Conservation (phyloP, 2,888 invertebrate species). For the Acrobasis consociella region DNA sequence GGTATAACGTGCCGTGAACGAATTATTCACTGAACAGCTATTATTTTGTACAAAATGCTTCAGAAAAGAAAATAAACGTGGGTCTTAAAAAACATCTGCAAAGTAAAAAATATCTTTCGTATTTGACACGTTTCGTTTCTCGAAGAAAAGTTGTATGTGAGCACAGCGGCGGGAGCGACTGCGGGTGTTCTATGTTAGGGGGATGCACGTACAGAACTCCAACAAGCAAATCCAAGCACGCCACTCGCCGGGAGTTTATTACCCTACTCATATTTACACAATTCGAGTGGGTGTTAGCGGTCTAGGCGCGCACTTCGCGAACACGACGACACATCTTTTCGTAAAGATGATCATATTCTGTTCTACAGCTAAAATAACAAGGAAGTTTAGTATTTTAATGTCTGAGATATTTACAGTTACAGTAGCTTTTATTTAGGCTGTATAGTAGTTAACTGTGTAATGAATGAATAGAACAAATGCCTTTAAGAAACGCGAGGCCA, state of each 20-base stretch:
- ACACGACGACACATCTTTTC: conserved; percentile 10
- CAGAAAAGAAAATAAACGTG: no score
- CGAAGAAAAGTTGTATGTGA: conserved; percentile 64
- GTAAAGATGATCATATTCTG: background rate
- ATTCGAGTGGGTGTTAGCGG: conserved; percentile 69
- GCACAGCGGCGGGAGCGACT: conserved; percentile 39
- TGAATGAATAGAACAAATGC: conserved; percentile 76
- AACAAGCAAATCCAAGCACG: conserved; percentile 72
- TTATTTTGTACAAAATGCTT: no score
- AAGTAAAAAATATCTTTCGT: conserved; percentile 58
- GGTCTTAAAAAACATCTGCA: background rate
- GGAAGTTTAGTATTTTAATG: background rate
- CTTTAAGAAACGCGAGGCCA: conserved; percentile 73
- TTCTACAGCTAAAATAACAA: background rate
- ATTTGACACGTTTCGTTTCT: conserved; percentile 52
- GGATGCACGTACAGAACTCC: conserved; percentile 71
- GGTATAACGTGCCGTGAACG: no score
- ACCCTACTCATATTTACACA: conserved; percentile 77
- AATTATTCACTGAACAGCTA: no score
- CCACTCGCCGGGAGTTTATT: conserved; percentile 70
- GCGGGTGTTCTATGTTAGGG: conserved; percentile 44
- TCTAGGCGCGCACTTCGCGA: conserved; percentile 43
- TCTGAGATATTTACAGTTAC: conserved; percentile 4
- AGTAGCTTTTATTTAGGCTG: conserved; percentile 31
- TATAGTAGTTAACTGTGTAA: conserved; percentile 53